A percentile compares a stretch with the other conserved stretches of the same genome.
Evolutionary conservation across 2,888 invertebrate genomes (phyloP).

Genomic region (Hypena proboscidalis): DNA sequence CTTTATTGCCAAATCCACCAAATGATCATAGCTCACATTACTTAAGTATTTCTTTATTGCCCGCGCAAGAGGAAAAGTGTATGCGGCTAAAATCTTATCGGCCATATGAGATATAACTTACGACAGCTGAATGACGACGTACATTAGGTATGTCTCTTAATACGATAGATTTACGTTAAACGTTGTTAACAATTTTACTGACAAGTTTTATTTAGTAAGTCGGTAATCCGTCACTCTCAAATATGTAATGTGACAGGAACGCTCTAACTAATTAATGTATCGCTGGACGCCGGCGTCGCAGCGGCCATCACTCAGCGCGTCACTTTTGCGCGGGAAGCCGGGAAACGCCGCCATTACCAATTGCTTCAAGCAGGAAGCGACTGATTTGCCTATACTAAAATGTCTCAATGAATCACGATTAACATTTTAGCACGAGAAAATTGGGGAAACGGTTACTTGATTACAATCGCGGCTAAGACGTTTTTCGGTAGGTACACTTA

Average conservation of each 20-base stretch:
- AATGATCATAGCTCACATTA: conserved; percentile 1
- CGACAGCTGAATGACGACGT: not conserved
- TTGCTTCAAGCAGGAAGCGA: conserved; percentile 74
- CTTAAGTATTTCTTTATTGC: not conserved
- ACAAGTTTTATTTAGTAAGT: not conserved
- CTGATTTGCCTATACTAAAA: conserved; percentile 60
- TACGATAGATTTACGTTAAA: conserved; percentile 4
- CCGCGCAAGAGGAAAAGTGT: conserved; percentile 4
- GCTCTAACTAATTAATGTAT: conserved; percentile 34
- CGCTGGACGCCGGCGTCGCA: conserved; percentile 25
- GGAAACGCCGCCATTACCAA: conserved; percentile 68
- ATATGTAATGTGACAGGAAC: conserved; percentile 39
- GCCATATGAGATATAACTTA: not conserved
- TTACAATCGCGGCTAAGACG: conserved; percentile 18
- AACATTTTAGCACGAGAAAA: conserved; percentile 58
- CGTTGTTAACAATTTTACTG: not conserved
- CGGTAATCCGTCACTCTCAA: conserved; percentile 16
- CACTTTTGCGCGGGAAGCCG: conserved; percentile 72
- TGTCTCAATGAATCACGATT: conserved; percentile 54
- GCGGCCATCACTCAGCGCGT: conserved; percentile 46
- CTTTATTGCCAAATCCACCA: not conserved
- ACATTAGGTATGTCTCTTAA: not conserved
- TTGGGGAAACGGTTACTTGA: conserved; percentile 47
- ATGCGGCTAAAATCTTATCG: not conserved
- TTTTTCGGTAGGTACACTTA: conserved; percentile 9